Conservation (phyloP, 1,140 invertebrate genomes). For the Physella acuta region DNA sequence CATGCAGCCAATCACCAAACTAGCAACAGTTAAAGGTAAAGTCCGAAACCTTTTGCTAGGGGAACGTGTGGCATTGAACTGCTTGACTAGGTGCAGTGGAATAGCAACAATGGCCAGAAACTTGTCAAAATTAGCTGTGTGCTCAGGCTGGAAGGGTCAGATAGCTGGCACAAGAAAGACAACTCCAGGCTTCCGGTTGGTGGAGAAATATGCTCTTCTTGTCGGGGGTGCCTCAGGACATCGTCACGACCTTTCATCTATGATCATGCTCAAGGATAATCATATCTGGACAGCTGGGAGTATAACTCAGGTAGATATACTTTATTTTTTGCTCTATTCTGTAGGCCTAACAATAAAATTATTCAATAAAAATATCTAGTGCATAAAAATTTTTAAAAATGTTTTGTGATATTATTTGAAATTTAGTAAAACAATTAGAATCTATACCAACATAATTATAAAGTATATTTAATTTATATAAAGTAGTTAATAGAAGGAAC, state of each 20-base stretch:
- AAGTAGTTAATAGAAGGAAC: too few relatives aligned
- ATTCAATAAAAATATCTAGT: too few relatives aligned
- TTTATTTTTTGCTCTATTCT: too few relatives aligned
- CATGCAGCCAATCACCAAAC: constrained; percentile 40
- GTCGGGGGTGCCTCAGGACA: constrained; percentile 61
- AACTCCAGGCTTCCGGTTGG: constrained; percentile 63
- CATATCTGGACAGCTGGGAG: constrained; percentile 61
- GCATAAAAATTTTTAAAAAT: too few relatives aligned
- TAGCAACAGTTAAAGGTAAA: constrained; percentile 56
- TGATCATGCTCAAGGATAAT: constrained; percentile 65
- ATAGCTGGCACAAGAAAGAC: constrained; percentile 62
- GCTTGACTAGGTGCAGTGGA: constrained; percentile 59
- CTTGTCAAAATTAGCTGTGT: constrained; percentile 37
- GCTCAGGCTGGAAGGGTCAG: constrained; percentile 53
- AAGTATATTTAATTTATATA: too few relatives aligned
- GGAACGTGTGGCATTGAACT: constrained; percentile 61
- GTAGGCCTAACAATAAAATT: too few relatives aligned
- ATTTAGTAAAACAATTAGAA: too few relatives aligned
- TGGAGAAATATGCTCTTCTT: constrained; percentile 63
- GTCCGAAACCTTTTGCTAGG: constrained; percentile 59
- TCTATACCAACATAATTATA: too few relatives aligned
- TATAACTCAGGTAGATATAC: constrained; percentile 52
- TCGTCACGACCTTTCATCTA: constrained; percentile 61
- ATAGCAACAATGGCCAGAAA: constrained; percentile 57
- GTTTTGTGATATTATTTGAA: too few relatives aligned